These are phyloP conservation scores for Adelges cooleyi DNA, from an alignment of 1,140 invertebrate species.

Conservation along the genomic window DNA sequence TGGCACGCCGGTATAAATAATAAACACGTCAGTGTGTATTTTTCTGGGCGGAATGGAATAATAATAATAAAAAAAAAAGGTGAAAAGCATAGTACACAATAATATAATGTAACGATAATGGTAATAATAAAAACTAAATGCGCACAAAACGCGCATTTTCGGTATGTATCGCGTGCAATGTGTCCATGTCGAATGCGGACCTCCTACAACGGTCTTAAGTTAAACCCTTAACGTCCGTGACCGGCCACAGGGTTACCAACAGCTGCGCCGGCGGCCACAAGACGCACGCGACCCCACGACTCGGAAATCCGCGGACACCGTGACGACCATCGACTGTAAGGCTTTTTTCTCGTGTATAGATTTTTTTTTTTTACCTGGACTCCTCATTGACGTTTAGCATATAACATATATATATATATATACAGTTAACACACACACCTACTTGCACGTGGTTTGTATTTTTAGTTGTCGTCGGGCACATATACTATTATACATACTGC, in stretches of 20 bases:
- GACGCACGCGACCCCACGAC: slow-evolving; percentile 21
- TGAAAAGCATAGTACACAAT: too few species aligned
- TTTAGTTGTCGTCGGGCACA: neutral
- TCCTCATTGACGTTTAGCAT: neutral
- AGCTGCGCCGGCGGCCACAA: neutral
- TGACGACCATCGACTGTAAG: neutral
- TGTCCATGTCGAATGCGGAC: slow-evolving; percentile 27
- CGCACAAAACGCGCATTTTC: neutral
- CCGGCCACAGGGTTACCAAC: too few species aligned
- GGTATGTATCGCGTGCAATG: slow-evolving; percentile 19
- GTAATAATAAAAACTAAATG: neutral
- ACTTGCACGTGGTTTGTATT: neutral
- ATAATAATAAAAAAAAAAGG: too few species aligned
- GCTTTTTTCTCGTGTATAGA: neutral
- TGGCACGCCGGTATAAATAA: slow-evolving; percentile 14
- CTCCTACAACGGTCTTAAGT: slow-evolving; percentile 21
- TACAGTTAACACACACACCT: neutral
- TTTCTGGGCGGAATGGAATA: too few species aligned
- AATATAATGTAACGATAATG: too few species aligned
- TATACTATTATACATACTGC: too few species aligned
- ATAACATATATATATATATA: too few species aligned
- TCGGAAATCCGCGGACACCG: slow-evolving; percentile 1
- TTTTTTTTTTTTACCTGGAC: neutral
- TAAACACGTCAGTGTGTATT: slow-evolving; percentile 15
- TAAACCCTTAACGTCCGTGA: slow-evolving; percentile 29